Evolutionary conservation across 2,888 invertebrate genomes (phyloP).

Genomic region (Autographa pulchrina): DNA sequence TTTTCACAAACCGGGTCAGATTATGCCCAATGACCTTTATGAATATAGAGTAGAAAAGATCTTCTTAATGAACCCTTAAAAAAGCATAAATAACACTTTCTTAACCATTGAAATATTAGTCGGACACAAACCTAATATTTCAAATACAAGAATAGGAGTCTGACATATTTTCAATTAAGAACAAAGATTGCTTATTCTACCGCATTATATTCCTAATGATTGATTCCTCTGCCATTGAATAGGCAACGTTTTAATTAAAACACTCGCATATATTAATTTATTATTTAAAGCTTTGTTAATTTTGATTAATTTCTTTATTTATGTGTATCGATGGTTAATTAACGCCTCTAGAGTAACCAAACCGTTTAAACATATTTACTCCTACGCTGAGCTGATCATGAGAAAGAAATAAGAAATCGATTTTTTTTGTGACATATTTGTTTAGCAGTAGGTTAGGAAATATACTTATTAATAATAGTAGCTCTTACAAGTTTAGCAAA

Average conservation of each 20-base stretch:
- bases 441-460: too few relatives aligned
- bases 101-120: not conserved
- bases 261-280: constrained; percentile 63
- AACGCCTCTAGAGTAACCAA: not conserved
- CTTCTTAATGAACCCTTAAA: not conserved
- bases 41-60: not conserved
- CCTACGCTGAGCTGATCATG: not conserved
- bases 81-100: not conserved
- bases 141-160: not conserved
- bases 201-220: constrained; percentile 29
- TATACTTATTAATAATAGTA: too few relatives aligned
- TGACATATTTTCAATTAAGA: constrained; percentile 43
- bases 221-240: constrained; percentile 53
- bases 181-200: constrained; percentile 27
- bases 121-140: not conserved
- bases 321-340: constrained; percentile 48
- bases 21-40: not conserved
- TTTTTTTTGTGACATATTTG: too few relatives aligned
- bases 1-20: too few relatives aligned
- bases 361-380: not conserved
- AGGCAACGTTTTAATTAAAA: constrained; percentile 65
- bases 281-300: constrained; percentile 51
- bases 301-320: constrained; percentile 68
- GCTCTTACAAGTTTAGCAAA: too few relatives aligned
- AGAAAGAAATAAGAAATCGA: not conserved